Conservation (phyloP, 2,797 vertebrate genomes). For the Perodicticus potto region DNA sequence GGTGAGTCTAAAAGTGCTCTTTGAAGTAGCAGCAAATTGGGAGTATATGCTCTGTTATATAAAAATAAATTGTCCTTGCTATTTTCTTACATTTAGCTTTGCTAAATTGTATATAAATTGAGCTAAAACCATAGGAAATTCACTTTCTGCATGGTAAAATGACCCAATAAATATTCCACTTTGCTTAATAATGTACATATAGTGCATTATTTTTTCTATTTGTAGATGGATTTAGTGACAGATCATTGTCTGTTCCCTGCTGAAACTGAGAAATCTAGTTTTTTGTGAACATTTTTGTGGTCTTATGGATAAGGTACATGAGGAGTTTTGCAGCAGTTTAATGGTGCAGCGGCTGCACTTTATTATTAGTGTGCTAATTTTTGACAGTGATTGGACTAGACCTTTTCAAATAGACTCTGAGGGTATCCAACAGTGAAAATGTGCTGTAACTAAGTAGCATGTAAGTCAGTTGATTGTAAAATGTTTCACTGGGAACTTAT, state of each 20-base stretch:
- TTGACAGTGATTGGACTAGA: conserved; percentile 73
- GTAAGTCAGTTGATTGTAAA: conserved; percentile 74
- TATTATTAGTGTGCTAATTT: conserved; percentile 81
- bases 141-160: conserved; percentile 89
- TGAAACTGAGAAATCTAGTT: conserved; percentile 88
- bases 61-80: conserved; percentile 86
- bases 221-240: conserved; percentile 87
- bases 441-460: conserved; percentile 83
- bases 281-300: conserved; percentile 78
- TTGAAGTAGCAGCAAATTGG: conserved; percentile 89
- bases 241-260: conserved; percentile 88
- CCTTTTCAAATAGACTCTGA: conserved; percentile 81
- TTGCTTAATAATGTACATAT: conserved; percentile 88
- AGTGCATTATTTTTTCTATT: conserved; percentile 89
- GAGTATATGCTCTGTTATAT: conserved; percentile 87
- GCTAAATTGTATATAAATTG: conserved; percentile 91
- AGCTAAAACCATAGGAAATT: conserved; percentile 89
- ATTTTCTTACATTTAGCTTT: conserved; percentile 92
- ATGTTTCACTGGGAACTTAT: conserved; percentile 79
- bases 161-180: conserved; percentile 87
- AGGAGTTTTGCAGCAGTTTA: conserved; percentile 85
- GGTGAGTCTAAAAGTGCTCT: conserved; percentile 87
- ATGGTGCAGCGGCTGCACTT: conserved; percentile 86
- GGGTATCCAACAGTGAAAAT: conserved; percentile 67
- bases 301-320: conserved; percentile 85